Evolutionary conservation across 2,113 vertebrate species (phyloP).

Genomic region (Artemisiospiza belli): DNA sequence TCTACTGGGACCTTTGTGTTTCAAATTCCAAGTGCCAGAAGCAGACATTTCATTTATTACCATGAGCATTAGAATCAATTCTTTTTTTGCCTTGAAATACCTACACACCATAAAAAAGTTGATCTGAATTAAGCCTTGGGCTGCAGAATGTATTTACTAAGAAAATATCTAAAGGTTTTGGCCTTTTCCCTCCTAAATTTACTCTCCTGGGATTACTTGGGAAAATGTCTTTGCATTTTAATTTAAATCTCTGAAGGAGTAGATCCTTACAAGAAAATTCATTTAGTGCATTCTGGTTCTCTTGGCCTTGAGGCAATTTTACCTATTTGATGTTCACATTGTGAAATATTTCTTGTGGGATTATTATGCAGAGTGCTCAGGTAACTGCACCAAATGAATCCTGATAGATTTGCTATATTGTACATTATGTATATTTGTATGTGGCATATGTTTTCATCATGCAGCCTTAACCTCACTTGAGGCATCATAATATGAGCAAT

Average conservation of each 20-base stretch:
- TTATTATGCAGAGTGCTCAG: not conserved
- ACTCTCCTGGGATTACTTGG: not conserved
- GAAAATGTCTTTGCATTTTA: not conserved
- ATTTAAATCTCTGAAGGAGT: not conserved
- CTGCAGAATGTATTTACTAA: not conserved
- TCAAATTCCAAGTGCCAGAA: not conserved
- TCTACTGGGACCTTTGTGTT: not conserved
- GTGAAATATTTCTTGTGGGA: not conserved
- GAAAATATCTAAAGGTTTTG: not conserved
- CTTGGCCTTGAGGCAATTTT: not conserved
- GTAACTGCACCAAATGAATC: not conserved
- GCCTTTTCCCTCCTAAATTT: not conserved
- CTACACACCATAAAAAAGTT: not conserved
- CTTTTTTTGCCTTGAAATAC: constrained; percentile 5
- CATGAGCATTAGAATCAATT: not conserved
- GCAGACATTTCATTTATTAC: not conserved
- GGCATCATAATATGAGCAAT: not conserved
- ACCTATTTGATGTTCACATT: not conserved
- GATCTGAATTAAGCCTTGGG: not conserved
- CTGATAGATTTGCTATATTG: constrained; percentile 1
- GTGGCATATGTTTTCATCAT: not conserved
- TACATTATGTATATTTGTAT: not conserved
- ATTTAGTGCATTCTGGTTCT: not conserved
- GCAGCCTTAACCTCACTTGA: not conserved
- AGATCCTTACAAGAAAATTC: not conserved